phyloP scores from a whole-genome alignment of 92 coral and sea anemone species.

The Blastomussa wellsi region DNA sequence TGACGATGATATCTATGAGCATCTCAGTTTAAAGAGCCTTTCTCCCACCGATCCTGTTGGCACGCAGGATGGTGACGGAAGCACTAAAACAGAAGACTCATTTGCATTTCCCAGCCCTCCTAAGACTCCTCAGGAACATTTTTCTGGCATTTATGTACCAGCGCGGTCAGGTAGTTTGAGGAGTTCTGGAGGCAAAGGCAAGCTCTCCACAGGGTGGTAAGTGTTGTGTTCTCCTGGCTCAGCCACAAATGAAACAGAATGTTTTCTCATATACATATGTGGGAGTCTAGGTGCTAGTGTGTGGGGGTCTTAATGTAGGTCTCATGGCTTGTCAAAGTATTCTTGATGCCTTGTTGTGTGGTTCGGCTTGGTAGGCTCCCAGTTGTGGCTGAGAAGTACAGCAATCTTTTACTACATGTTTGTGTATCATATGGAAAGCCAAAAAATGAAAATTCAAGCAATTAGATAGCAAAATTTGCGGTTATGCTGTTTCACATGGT shows the following conservation, averaged over 20 bases:
- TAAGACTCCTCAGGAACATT: slow-evolving; percentile 43
- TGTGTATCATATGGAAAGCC: too few relatives aligned
- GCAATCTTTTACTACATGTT: too few relatives aligned
- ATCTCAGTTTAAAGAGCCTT: slow-evolving; percentile 53
- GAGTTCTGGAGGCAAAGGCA: slow-evolving; percentile 84
- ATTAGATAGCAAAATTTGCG: not conserved
- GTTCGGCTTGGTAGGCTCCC: too few relatives aligned
- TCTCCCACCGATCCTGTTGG: slow-evolving; percentile 30
- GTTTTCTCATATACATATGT: too few relatives aligned
- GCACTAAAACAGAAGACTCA: slow-evolving; percentile 33
- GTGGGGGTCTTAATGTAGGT: too few relatives aligned
- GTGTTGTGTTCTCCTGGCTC: not conserved
- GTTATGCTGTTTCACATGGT: too few relatives aligned
- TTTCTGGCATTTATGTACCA: slow-evolving; percentile 35
- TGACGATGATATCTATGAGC: slow-evolving; percentile 81
- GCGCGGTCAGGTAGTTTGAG: slow-evolving; percentile 65
- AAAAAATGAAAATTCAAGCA: not conserved
- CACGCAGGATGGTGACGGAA: slow-evolving; percentile 38
- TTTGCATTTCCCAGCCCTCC: slow-evolving; percentile 59
- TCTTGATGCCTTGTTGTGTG: too few relatives aligned
- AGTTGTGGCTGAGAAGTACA: too few relatives aligned
- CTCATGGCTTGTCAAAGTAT: too few relatives aligned
- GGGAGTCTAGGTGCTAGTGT: too few relatives aligned
- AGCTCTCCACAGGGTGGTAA: slow-evolving; percentile 75
- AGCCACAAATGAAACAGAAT: too few relatives aligned